Conservation (phyloP, 2,888 invertebrate genomes). For the Tineola bisselliella region DNA sequence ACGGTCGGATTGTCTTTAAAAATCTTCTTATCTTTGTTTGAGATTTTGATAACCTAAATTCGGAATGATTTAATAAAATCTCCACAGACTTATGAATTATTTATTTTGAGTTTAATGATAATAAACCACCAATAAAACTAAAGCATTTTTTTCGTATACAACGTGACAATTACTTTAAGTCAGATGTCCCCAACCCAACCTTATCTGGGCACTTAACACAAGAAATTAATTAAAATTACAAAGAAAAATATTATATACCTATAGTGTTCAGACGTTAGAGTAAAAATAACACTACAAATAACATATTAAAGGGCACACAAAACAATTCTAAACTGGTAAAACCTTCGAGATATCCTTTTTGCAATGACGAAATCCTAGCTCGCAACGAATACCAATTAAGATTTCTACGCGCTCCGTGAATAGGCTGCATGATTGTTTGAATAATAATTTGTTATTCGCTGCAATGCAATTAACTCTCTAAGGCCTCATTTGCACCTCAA, state of each 20-base stretch:
- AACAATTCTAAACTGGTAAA: neutral
- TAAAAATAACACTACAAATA: no score
- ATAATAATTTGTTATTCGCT: neutral
- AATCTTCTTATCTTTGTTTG: neutral
- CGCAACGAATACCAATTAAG: slow-evolving; percentile 6
- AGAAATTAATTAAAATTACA: no score
- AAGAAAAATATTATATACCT: no score
- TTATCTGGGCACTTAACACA: no score
- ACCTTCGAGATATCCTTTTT: slow-evolving; percentile 11
- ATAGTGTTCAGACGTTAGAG: no score
- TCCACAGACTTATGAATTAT: no score
- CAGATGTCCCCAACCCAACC: no score
- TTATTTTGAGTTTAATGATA: no score
- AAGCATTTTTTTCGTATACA: no score
- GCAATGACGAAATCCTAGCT: slow-evolving; percentile 12
- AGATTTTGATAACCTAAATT: slow-evolving; percentile 1
- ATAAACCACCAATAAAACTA: no score
- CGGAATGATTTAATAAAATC: neutral
- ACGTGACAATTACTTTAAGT: no score
- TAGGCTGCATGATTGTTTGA: neutral
- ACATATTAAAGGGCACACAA: no score
- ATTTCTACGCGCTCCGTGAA: slow-evolving; percentile 3
- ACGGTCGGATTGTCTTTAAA: neutral
- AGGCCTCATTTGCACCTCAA: neutral
- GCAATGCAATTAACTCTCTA: neutral